These are phyloP conservation scores for Astreopora myriophthalma DNA, from an alignment of 64 coral and sea anemone species.

Conservation along the genomic window DNA sequence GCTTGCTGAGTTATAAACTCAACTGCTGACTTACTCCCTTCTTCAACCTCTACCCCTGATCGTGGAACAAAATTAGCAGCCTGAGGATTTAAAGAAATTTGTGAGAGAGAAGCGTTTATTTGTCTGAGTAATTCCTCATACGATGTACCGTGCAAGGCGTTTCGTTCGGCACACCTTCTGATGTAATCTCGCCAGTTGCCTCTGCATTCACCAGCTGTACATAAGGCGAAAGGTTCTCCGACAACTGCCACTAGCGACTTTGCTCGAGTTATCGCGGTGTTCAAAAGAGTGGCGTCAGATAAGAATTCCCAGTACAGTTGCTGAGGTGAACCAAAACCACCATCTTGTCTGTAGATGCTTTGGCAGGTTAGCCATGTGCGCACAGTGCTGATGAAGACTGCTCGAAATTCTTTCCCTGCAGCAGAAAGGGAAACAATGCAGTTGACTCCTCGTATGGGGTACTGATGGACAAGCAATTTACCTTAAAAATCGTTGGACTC, in stretches of 20 bases:
- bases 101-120: background rate
- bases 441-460: no score
- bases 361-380: background rate
- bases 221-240: constrained; percentile 71
- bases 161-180: no score
- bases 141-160: no score
- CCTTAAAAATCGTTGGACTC: no score
- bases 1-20: background rate
- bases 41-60: no score
- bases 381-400: constrained; percentile 60
- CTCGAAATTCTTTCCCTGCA: constrained; percentile 51
- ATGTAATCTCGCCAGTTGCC: no score
- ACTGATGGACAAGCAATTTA: no score
- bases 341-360: background rate
- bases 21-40: background rate
- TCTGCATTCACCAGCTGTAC: no score
- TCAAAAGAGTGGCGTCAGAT: constrained; percentile 78
- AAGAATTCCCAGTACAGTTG: constrained; percentile 69
- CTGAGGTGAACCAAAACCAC: background rate
- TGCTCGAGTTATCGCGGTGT: constrained; percentile 76
- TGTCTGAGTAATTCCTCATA: constrained; percentile 1
- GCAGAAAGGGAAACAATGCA: background rate
- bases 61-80: constrained; percentile 25
- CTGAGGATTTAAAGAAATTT: constrained; percentile 12
- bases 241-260: constrained; percentile 70